Evolutionary conservation across 2,888 invertebrate species (phyloP).

Genomic region (Strigamia transsilvanica): DNA sequence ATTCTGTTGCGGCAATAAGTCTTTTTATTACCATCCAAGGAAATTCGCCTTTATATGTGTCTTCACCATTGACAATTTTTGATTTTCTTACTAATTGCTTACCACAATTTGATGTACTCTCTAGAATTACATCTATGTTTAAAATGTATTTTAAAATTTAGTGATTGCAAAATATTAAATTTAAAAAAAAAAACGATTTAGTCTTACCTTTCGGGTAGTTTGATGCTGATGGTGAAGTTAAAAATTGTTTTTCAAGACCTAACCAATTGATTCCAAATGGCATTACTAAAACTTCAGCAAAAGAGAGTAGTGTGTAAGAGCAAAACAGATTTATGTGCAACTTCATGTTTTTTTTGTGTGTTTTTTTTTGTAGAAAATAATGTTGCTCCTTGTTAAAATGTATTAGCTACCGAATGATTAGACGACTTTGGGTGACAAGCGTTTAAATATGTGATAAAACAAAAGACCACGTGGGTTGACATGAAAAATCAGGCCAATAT

Average conservation of each 20-base stretch:
- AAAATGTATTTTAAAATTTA: too few species aligned
- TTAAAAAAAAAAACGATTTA: too few species aligned
- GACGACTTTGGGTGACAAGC: constrained; percentile 27
- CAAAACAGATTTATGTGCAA: neutral
- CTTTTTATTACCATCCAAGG: constrained; percentile 52
- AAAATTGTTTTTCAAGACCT: constrained; percentile 6
- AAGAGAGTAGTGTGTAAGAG: neutral
- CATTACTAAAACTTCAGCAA: neutral
- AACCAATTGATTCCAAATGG: constrained; percentile 15
- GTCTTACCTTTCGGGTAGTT: neutral
- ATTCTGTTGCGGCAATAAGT: neutral
- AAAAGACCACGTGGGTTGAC: constrained; percentile 48
- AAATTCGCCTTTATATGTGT: constrained; percentile 51
- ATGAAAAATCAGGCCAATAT: constrained; percentile 46
- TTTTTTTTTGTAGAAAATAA: neutral
- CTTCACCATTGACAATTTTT: constrained; percentile 50
- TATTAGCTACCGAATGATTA: neutral
- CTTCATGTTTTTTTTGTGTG: neutral
- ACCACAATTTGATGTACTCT: constrained; percentile 10
- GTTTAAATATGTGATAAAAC: constrained; percentile 31
- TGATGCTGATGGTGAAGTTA: neutral
- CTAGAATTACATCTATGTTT: neutral
- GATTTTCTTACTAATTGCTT: constrained; percentile 48
- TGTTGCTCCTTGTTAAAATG: neutral
- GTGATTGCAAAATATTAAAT: too few species aligned